Evolutionary conservation across 2,797 vertebrate genomes (phyloP), one percentile per base, ranked within the genome.

Genomic region (Lepidocolaptes lacrymiger): DNA sequence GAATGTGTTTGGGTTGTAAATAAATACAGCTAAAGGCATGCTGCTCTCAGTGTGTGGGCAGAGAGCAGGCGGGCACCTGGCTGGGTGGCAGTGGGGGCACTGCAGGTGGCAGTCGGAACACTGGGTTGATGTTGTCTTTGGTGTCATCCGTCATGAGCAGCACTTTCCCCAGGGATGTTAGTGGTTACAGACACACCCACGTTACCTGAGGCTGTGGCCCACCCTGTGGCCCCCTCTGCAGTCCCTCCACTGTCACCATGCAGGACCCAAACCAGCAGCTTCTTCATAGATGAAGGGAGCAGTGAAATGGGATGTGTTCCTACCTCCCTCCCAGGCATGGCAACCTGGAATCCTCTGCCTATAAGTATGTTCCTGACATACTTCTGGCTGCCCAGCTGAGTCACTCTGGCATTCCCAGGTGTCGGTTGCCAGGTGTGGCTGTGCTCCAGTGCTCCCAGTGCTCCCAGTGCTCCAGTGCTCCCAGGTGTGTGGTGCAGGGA

Each of bases 151-250:
- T 66, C 0, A 0, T 4, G 44, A 75, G 67, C 63, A 54, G 63
- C 4, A 0, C 62, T 46, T 69, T 77, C 1, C 41, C 6, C 1
- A 0, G 52, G 44, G 18, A 26, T 0, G 0, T 23, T 37, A 16
- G 20, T 24, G 7, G 41, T 39, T n/a, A 7, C 15, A 34, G 44
- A 48, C 4, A 5, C 32, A 26, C 23, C n/a, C 3, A 0, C 2
- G 0, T 48, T 44, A 52, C 41, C 36, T 12, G 37, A 0, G 3
- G 36, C 54, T 64, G 66, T 0, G 0, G 18, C 24, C 23, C 41
- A 23, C 55, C 61, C 3, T 2, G 34, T 3, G 2, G 13, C 58
- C 52, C 34, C 52, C 41, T 2, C 62, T n/a, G 41, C 21, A 24
- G 41, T 63, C 30, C 28, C 61, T 74, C 24, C 30, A 13, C 30